These are phyloP conservation scores for Chydorus sphaericus DNA, from an alignment of 2,888 invertebrate species.

Conservation along the genomic window DNA sequence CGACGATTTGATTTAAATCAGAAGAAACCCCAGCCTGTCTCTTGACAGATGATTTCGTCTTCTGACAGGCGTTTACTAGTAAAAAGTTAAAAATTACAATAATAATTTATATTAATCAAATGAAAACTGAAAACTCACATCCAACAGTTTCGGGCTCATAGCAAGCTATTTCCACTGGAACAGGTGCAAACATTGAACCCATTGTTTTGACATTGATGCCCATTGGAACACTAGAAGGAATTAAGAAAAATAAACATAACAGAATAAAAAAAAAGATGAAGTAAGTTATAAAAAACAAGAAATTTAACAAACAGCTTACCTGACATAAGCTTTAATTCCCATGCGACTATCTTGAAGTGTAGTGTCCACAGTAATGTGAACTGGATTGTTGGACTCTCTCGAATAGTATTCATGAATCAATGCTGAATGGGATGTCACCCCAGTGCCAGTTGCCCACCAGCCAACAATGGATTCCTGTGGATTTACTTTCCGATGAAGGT, in stretches of 20 bases:
- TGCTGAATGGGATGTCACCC: conserved; percentile 92
- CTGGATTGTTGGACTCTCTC: conserved; percentile 81
- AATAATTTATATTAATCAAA: conserved; percentile 5
- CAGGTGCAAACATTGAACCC: conserved; percentile 93
- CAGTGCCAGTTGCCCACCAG: conserved; percentile 97
- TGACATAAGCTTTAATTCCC: conserved; percentile 86
- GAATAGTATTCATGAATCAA: conserved; percentile 96
- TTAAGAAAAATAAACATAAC: too few relatives aligned
- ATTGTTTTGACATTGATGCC: conserved; percentile 88
- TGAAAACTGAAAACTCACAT: conserved; percentile 29
- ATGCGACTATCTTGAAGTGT: conserved; percentile 72
- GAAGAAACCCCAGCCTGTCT: conserved; percentile 37
- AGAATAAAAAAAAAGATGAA: conserved; percentile 12
- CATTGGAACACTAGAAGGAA: conserved; percentile 61
- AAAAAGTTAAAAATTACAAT: conserved; percentile 14
- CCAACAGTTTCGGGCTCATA: conserved; percentile 77
- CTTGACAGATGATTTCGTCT: conserved; percentile 51
- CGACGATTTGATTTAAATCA: conserved; percentile 54
- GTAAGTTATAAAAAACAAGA: not conserved
- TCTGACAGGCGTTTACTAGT: conserved; percentile 57
- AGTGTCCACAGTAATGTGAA: conserved; percentile 92
- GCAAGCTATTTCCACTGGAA: conserved; percentile 70
- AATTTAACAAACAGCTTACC: conserved; percentile 26
- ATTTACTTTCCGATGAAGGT: conserved; percentile 83
- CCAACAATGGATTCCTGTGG: conserved; percentile 88